phyloP scores from a whole-genome alignment of 2,888 invertebrate species.

The Epiperipatus broadwayi region DNA sequence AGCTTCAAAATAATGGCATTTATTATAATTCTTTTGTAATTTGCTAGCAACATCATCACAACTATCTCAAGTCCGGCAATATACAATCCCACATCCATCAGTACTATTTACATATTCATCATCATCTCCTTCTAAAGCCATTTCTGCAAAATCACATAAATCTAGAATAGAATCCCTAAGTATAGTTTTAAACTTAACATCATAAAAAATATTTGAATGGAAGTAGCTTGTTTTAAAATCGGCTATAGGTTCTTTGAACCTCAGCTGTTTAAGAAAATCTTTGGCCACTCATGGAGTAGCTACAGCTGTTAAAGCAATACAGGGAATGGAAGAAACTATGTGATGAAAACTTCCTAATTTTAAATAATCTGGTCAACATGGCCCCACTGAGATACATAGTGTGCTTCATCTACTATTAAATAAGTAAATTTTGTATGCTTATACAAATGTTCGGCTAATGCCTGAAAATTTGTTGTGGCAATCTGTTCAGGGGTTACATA shows the following conservation, averaged over 20 bases:
- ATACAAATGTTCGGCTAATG: constrained; percentile 44
- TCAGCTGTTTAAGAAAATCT: constrained; percentile 57
- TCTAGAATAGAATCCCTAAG: too few species aligned
- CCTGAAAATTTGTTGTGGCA: constrained; percentile 51
- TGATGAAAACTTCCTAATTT: constrained; percentile 52
- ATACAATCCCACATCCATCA: constrained; percentile 77
- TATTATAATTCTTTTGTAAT: too few species aligned
- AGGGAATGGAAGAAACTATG: constrained; percentile 47
- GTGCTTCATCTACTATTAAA: constrained; percentile 90
- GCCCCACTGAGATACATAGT: constrained; percentile 97
- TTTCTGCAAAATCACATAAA: too few species aligned
- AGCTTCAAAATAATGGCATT: too few species aligned
- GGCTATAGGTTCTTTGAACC: constrained; percentile 42
- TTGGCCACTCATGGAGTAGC: constrained; percentile 58
- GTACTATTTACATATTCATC: too few species aligned
- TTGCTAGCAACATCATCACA: constrained; percentile 75
- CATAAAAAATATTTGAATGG: constrained; percentile 79
- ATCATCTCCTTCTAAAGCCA: too few species aligned
- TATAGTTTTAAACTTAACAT: constrained; percentile 64
- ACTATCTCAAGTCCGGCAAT: constrained; percentile 78
- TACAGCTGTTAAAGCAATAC: constrained; percentile 88
- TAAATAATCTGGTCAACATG: constrained; percentile 89
- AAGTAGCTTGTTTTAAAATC: constrained; percentile 72
- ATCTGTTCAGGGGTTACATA: constrained; percentile 96
- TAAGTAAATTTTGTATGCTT: constrained; percentile 61